These are phyloP conservation scores for Oreochromis aureus DNA, from an alignment of 2,113 vertebrate genomes.

Conservation along the genomic window DNA sequence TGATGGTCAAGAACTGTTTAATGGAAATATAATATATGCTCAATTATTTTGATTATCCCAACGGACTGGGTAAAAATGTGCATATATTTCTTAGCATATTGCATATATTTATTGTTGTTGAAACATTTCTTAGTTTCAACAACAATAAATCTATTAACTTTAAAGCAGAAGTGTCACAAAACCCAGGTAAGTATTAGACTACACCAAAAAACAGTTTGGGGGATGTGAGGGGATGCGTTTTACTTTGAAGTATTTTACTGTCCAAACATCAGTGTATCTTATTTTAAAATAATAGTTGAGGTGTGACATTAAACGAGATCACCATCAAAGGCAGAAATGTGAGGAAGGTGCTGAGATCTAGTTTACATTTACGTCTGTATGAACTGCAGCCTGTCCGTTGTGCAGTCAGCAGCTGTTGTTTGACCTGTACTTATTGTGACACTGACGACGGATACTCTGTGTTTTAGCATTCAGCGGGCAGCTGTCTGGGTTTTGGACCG, in stretches of 20 bases:
- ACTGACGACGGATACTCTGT: background rate
- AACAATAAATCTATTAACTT: background rate
- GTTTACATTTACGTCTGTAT: background rate
- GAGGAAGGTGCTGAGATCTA: background rate
- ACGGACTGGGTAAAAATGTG: background rate
- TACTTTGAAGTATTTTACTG: background rate
- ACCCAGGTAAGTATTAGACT: background rate
- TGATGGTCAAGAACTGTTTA: background rate
- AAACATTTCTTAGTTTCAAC: background rate
- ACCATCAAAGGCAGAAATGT: background rate
- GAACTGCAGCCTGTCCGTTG: background rate
- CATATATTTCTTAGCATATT: background rate
- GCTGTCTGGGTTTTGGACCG: slow-evolving; percentile 95
- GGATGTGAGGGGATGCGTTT: background rate
- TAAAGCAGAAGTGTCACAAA: background rate
- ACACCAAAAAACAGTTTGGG: background rate
- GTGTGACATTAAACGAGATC: background rate
- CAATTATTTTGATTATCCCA: background rate
- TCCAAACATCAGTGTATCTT: background rate
- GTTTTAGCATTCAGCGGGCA: slow-evolving; percentile 87
- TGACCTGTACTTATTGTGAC: background rate
- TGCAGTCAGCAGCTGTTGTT: background rate
- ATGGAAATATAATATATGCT: background rate
- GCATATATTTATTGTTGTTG: accelerated
- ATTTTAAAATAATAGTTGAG: background rate